Base-by-base conservation (phyloP, 2,797 vertebrate genomes). In the Poeciliopsis infans region DNA sequence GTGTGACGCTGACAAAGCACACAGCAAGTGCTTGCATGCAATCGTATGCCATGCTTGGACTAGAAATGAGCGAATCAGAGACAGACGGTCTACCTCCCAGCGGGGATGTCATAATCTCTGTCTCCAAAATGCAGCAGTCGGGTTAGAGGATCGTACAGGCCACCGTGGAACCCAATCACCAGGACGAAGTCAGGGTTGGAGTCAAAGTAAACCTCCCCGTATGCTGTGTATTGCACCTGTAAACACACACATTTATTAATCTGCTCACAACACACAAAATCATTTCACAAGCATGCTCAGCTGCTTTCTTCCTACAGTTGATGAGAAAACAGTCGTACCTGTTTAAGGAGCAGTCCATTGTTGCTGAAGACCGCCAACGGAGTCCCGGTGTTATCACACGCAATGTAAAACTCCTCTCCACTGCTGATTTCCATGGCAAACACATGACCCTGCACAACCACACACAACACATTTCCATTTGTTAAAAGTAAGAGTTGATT, bases 361-460 rank as follows among this genome's bases (percentile, higher is more conserved):
- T 97, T 99, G 87, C 98, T 99, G 89, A 99, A 99, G 79, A 99
- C 98, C 18, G 98, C 98, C 84, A 99, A 84, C 0, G 98, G 98
- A 0, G 98, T 99, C n/a, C 98, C 98, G 0, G 98, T 99, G 88
- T 99, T 99, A 89, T 99, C 98, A 3, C 97, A 98, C 0, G 98
- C 98, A 20, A 99, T 99, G 85, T 99, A 99, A 93, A 98, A 99
- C 93, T 99, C 98, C 1, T 99, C 97, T 23, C 98, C 98, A 5
- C 97, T 99, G 94, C 98, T 99, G 88, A 99, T 98, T 91, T 99
- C 98, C 98, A 99, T 99, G 7, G 98, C 98, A 86, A 99, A 99
- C 74, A 99, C 96, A 68, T 99, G 98, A 47, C 98, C 98, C 92
- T 99, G 96, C 43, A 41, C n/a, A 86, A 46, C 23, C 74, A 79